phyloP scores from a whole-genome alignment of 2,888 invertebrate genomes.

The Conchocele bisecta region DNA sequence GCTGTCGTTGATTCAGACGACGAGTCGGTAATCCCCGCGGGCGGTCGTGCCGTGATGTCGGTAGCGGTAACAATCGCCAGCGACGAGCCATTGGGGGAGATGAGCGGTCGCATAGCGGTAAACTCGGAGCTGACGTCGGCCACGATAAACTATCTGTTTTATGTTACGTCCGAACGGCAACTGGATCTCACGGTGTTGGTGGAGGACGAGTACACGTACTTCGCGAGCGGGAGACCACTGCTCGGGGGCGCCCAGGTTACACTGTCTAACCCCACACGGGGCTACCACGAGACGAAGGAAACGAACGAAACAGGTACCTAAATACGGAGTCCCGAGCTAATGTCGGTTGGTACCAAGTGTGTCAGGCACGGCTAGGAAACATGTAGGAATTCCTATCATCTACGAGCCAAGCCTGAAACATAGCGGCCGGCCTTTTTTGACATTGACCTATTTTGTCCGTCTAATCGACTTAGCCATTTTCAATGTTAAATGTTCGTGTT shows the following conservation, averaged over 20 bases:
- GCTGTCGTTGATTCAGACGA: constrained; percentile 3
- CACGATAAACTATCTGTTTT: constrained; percentile 43
- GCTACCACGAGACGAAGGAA: constrained; percentile 28
- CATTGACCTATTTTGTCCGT: no score
- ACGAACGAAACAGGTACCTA: constrained; percentile 45
- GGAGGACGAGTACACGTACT: constrained; percentile 71
- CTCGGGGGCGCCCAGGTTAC: constrained; percentile 57
- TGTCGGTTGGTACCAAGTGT: no score
- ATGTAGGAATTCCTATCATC: no score
- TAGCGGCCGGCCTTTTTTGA: no score
- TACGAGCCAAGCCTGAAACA: no score
- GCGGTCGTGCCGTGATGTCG: constrained; percentile 35
- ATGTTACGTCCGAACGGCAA: constrained; percentile 47
- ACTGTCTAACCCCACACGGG: constrained; percentile 49
- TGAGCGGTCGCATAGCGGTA: constrained; percentile 43
- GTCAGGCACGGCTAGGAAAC: no score
- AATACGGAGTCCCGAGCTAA: neutral
- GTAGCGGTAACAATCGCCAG: constrained; percentile 43
- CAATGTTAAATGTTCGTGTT: no score
- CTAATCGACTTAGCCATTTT: no score
- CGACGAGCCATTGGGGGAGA: constrained; percentile 49
- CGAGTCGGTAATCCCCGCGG: constrained; percentile 35
- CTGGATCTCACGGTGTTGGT: constrained; percentile 58
- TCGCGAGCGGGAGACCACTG: constrained; percentile 61
- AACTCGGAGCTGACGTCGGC: constrained; percentile 40